Evolutionary conservation across 2,888 invertebrate genomes (phyloP), one percentile per base, ranked within the genome.

Genomic region (Oscheius myriophilus): DNA sequence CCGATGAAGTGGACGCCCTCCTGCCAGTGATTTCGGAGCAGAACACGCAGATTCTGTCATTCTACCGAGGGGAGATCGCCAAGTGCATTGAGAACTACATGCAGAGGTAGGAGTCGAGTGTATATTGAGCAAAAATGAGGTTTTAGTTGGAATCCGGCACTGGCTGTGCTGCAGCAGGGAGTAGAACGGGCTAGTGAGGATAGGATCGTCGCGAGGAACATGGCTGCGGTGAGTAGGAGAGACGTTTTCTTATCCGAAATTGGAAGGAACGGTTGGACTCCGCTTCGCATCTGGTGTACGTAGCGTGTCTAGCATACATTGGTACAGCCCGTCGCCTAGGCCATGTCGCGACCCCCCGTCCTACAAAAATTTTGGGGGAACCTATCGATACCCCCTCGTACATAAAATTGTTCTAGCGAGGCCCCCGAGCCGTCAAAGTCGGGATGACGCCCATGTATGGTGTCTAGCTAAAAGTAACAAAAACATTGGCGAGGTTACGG

Each of bases 61-160:
- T 78, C 70, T 84, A 83, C 64, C 78, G 78, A 41, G 65, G 67
- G 12, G 83, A 85, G 53, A 85, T 83, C 26, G 68, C 70, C 25
- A 71, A 70, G 23, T 77, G 80, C 61, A 69, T 76, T 21, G 65
- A 77, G n/a, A 75, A 81, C 53, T 85, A 84, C 64, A 63, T 76
- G 69, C 67, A 70, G 39, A 76, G 71, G 71, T 71, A 9, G 41
- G 18, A 45, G 12, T 18, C n/a, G 6, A 9, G 3, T 6, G 39
- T 1, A n/a, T 6, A 33, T 33, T 33, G 3, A 39, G 57, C 3
- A 55, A 21, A 41, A 14, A 42, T 21, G 43, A 1, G 12, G 18
- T 69, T 77, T 53, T 55, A 77, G 81, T 53, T 81, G 81, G 81
- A 71, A 79, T 45, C 62, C 71, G n/a, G 76, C 78, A 9, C 58